phyloP scores from a whole-genome alignment of 2,888 invertebrate species.

The Tiliacea citrago region DNA sequence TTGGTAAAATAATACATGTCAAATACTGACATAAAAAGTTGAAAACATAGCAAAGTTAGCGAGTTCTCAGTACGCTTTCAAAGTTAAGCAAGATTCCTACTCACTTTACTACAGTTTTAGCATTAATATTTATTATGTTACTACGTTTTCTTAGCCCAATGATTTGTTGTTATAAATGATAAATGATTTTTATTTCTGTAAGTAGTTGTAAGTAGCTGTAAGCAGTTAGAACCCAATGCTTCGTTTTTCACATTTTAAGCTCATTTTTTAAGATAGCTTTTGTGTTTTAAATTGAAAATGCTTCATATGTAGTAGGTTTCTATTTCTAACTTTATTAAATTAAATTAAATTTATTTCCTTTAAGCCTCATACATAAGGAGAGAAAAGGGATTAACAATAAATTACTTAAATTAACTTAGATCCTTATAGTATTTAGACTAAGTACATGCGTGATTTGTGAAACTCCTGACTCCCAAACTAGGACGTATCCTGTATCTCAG shows the following conservation, averaged over 20 bases:
- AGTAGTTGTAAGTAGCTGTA: too few species aligned
- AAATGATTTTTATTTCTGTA: too few species aligned
- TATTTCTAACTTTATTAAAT: too few species aligned
- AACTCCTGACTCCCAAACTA: too few species aligned
- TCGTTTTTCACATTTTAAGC: not conserved
- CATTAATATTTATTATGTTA: slow-evolving; percentile 47
- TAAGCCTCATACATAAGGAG: too few species aligned
- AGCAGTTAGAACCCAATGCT: slow-evolving; percentile 2
- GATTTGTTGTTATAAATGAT: slow-evolving; percentile 25
- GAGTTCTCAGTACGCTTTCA: slow-evolving; percentile 26
- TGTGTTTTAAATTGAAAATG: not conserved
- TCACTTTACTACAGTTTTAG: slow-evolving; percentile 25
- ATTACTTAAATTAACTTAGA: too few species aligned
- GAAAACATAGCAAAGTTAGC: slow-evolving; percentile 13
- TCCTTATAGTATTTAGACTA: too few species aligned
- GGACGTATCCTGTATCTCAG: too few species aligned
- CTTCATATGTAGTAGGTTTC: not conserved
- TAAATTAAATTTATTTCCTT: too few species aligned
- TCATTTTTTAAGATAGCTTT: not conserved
- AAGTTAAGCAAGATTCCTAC: slow-evolving; percentile 56
- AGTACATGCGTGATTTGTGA: too few species aligned
- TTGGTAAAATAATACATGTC: slow-evolving; percentile 26
- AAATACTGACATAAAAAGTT: slow-evolving; percentile 19
- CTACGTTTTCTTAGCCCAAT: slow-evolving; percentile 23
- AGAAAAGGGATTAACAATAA: too few species aligned